Evolutionary conservation across 2,113 vertebrate species (phyloP), one percentile per base, ranked within the genome.

Genomic region (Pavo muticus): DNA sequence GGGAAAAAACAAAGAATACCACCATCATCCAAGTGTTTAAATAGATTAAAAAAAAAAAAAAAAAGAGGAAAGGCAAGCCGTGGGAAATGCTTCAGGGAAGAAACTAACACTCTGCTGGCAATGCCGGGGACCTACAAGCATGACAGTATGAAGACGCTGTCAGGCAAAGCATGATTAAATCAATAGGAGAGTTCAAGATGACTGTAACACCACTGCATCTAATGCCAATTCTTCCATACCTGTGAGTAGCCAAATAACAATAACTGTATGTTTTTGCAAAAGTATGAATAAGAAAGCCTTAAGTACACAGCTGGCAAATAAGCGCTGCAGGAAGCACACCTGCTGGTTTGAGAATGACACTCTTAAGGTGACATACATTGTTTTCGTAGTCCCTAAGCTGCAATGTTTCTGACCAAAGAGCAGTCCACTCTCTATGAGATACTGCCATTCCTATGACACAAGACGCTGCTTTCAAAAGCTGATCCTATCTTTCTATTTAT

Each of bases 131-230:
- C n/a, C 42, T 15, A 68, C 42, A 56, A 77, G 37, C 10, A n/a
- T 0, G 9, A 32, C 19, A 60, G 17, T 7, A 19, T 3, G 5
- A 81, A 29, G 65, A 78, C 16, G 77, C 11, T 44, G 30, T 16
- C 25, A 77, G 10, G 5, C 25, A 50, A 70, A n/a, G 10, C 2
- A 54, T 37, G 27, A 20, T 8, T 13, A 88, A 89, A 81, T 18
- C 37, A 39, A 23, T 2, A n/a, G 59, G 27, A 37, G 40, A 16
- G 0, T 0, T 25, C 14, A 57, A 7, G 6, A 29, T 37, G 30
- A 48, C 29, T 64, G 32, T 54, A 73, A 67, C 37, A 35, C 5
- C 56, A 18, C 20, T 48, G n/a, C 30, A 76, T 57, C n/a, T 32
- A 30, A 32, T 27, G 71, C 21, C 74, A 67, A 40, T 18, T 74